Percentiles rank a stretch among this genome's conserved stretches.
Evolutionary conservation across 2,888 invertebrate species (phyloP).

Genomic region (Dinocampus coccinellae): DNA sequence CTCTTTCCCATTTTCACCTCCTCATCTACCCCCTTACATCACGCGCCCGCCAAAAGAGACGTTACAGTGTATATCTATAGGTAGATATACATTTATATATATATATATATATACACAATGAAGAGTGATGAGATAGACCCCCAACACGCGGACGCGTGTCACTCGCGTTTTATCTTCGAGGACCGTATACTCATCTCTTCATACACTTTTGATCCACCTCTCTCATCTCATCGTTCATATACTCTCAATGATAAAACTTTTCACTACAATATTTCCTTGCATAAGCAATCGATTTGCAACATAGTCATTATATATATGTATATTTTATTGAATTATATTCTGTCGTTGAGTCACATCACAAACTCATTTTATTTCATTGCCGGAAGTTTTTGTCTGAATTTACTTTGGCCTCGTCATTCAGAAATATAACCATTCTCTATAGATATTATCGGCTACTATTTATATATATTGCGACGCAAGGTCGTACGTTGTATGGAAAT

Average conservation of each 20-base stretch:
- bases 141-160: conserved; percentile 24
- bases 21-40: conserved; percentile 26
- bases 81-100: too few species aligned
- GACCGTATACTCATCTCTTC: not conserved
- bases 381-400: not conserved
- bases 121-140: not conserved
- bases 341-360: not conserved
- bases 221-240: not conserved
- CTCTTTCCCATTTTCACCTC: conserved; percentile 41
- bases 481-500: not conserved
- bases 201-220: not conserved
- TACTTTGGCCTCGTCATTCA: conserved; percentile 11
- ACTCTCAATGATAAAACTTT: conserved; percentile 7
- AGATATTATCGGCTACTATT: not conserved
- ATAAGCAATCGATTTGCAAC: conserved; percentile 12
- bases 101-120: not conserved
- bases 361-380: not conserved
- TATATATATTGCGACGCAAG: conserved; percentile 8
- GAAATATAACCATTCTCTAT: not conserved
- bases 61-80: conserved; percentile 7
- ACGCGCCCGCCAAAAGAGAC: conserved; percentile 24
- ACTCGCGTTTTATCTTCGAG: conserved; percentile 42
- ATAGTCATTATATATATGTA: not conserved
- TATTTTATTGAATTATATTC: not conserved
- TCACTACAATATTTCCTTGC: not conserved